These are phyloP conservation scores for Psilopsiagon aymara DNA, from an alignment of 2,113 vertebrate genomes.

Conservation along the genomic window DNA sequence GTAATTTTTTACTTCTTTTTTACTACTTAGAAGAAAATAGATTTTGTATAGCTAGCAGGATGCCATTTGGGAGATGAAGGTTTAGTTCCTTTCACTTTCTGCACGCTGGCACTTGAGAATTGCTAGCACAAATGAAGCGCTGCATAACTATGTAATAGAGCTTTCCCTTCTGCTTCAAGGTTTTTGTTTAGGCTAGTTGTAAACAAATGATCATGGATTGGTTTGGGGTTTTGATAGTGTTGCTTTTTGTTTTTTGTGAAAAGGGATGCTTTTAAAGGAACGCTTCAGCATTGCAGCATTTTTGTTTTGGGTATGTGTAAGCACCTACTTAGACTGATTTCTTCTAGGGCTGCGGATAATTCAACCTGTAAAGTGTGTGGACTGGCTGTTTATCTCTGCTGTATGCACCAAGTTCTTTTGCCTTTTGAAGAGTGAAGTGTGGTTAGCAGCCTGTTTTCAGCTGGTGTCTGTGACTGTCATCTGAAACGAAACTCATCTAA, in stretches of 20 bases:
- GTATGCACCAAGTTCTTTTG: rapidly evolving
- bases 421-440: background rate
- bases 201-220: background rate
- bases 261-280: background rate
- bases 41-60: background rate
- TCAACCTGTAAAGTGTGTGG: background rate
- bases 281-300: background rate
- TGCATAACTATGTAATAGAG: background rate
- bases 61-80: background rate
- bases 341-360: background rate
- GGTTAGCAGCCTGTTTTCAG: background rate
- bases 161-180: background rate
- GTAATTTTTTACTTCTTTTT: background rate
- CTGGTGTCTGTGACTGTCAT: background rate
- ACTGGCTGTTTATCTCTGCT: background rate
- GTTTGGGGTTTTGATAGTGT: background rate
- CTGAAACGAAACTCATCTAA: background rate
- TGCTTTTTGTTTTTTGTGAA: background rate
- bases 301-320: background rate
- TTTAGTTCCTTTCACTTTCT: background rate
- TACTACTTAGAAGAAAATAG: background rate
- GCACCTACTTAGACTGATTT: background rate
- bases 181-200: background rate
- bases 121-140: background rate
- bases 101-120: background rate